Evolutionary conservation across 1,140 invertebrate species (phyloP), one percentile per base, ranked within the genome.

Genomic region (Lanistes nyassanus): DNA sequence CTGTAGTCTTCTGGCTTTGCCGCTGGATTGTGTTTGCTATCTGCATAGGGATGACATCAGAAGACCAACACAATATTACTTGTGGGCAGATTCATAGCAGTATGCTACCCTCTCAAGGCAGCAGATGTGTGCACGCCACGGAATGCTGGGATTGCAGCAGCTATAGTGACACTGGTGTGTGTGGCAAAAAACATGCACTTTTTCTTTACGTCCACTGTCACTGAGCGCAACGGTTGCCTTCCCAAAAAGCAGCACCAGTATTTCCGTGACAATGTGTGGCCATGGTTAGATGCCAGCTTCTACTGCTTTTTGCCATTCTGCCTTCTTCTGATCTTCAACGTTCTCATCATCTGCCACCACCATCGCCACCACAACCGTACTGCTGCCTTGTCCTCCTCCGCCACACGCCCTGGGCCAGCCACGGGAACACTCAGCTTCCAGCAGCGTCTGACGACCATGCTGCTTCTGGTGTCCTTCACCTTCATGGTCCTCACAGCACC

Each of bases 251-350:
- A 74, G 16, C 80, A 79, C 70, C n/a, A 21, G 26, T 21, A 81
- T 23, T 84, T 84, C 74, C 64, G 77, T 34, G 64, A 79, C 3
- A 51, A 68, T 3, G 66, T 84, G 6, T 83, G 83, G 78, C 84
- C 85, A 36, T 84, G 82, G 82, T 75, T 87, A n/a, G 86, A 87
- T 75, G 85, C 83, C 13, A 72, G 78, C 13, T 62, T 86, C 21
- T 87, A 87, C 64, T 85, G 82, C 21, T 86, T 84, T 69, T 39
- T 84, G 31, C 86, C 86, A 16, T 83, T 85, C 51, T 60, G 78
- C 4, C 58, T 85, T 11, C 72, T 87, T 13, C 65, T 85, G 26
- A 74, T 83, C 29, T 83, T 87, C 53, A 87, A 87, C 70, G 70
- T 81, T 29, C 74, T 86, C n/a, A 86, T 87, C 58, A 81, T 86